A percentile compares a stretch with the other conserved stretches of the same genome.
These are phyloP conservation scores for Tachypleus tridentatus DNA, from an alignment of 1,140 invertebrate species.

Conservation along the genomic window DNA sequence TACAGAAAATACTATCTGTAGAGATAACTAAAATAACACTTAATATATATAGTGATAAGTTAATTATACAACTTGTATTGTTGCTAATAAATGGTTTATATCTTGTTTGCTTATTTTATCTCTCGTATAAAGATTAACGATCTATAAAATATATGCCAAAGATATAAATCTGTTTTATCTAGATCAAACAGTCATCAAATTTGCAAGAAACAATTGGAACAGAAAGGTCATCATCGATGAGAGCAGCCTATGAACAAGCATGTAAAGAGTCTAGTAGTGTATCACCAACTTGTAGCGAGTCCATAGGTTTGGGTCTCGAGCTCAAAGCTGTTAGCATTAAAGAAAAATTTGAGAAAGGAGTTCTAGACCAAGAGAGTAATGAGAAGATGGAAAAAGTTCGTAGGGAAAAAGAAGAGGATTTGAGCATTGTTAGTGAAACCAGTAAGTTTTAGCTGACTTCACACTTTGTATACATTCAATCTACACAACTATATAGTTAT, in stretches of 20 bases:
- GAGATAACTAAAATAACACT: too few species aligned
- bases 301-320: slow-evolving; percentile 37
- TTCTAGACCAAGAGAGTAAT: slow-evolving; percentile 35
- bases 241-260: slow-evolving; percentile 81
- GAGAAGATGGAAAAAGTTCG: slow-evolving; percentile 37
- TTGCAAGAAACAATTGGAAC: not conserved
- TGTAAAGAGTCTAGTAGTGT: slow-evolving; percentile 51
- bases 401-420: slow-evolving; percentile 52
- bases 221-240: slow-evolving; percentile 39
- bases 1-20: too few species aligned
- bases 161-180: too few species aligned
- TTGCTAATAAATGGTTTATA: too few species aligned
- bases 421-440: slow-evolving; percentile 60
- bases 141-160: too few species aligned
- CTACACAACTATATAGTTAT: too few species aligned
- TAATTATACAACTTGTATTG: too few species aligned
- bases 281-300: slow-evolving; percentile 5
- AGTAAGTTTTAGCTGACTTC: slow-evolving; percentile 38
- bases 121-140: too few species aligned
- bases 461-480: slow-evolving; percentile 25
- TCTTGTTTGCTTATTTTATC: too few species aligned
- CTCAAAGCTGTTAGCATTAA: slow-evolving; percentile 57
- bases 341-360: slow-evolving; percentile 69
- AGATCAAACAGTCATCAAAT: too few species aligned
- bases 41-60: too few species aligned